Percentiles rank a stretch among this genome's conserved stretches.
Evolutionary conservation across 2,888 invertebrate species (phyloP).

Genomic region (Phaonia tiefii): DNA sequence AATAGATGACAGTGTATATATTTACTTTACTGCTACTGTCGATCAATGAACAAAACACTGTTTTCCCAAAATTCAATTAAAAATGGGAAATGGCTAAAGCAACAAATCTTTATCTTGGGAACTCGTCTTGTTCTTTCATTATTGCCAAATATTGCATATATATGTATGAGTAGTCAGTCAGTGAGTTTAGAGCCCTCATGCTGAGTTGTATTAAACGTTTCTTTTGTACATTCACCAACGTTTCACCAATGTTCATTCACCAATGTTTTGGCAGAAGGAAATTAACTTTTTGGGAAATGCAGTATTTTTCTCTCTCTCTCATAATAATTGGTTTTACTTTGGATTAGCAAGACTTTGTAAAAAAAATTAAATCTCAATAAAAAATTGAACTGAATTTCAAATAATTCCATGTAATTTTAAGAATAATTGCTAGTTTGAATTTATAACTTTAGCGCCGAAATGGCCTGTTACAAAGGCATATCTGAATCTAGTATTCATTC

Average conservation of each 20-base stretch:
- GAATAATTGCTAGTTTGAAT: too few species aligned
- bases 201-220: constrained; percentile 29
- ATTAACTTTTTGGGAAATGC: constrained; percentile 54
- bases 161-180: background rate
- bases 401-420: too few species aligned
- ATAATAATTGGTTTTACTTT: constrained; percentile 64
- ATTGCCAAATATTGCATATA: constrained; percentile 23
- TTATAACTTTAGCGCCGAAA: too few species aligned
- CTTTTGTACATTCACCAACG: constrained; percentile 20
- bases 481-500: too few species aligned
- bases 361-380: too few species aligned
- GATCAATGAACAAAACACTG: constrained; percentile 34
- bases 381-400: too few species aligned
- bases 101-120: constrained; percentile 18
- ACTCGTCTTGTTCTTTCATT: background rate
- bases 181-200: constrained; percentile 27
- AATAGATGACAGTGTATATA: constrained; percentile 29
- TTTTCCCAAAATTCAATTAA: constrained; percentile 31
- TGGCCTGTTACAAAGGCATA: too few species aligned
- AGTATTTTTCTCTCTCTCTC: constrained; percentile 45
- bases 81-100: background rate
- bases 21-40: constrained; percentile 66
- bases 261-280: constrained; percentile 48
- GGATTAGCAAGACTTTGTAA: constrained; percentile 43
- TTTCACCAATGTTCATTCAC: constrained; percentile 42